A percentile compares a stretch with the other conserved stretches of the same genome.
These are phyloP conservation scores for Vidua macroura DNA, from an alignment of 2,113 vertebrate species.

Conservation along the genomic window DNA sequence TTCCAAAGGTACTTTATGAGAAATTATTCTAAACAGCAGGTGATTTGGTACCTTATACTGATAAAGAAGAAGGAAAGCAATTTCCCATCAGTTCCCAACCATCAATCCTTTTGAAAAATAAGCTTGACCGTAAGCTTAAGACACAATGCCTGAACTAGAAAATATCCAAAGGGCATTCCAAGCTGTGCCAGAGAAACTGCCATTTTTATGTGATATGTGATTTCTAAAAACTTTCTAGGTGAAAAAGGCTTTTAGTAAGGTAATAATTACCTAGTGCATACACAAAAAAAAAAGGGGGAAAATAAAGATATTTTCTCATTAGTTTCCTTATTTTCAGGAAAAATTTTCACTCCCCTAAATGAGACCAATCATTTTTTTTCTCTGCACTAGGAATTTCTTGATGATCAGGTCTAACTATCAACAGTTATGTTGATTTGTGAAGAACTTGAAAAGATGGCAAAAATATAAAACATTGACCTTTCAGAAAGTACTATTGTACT, in stretches of 20 bases:
- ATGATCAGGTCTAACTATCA: background rate
- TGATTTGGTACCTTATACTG: background rate
- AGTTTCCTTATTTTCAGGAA: conserved; percentile 1
- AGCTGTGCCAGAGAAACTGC: background rate
- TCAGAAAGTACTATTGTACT: background rate
- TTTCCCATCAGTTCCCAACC: background rate
- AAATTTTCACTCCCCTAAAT: background rate
- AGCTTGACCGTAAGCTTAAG: background rate
- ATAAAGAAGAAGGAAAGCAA: background rate
- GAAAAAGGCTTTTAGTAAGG: background rate
- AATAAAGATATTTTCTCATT: background rate
- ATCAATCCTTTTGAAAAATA: conserved; percentile 34
- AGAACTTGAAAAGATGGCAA: background rate
- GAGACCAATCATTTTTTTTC: background rate
- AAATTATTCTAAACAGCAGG: conserved; percentile 2
- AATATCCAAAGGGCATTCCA: background rate
- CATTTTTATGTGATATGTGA: background rate
- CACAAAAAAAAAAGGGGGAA: background rate
- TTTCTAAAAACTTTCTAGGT: background rate
- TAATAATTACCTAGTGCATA: background rate
- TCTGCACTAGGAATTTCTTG: background rate
- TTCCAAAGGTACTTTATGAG: background rate
- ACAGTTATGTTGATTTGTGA: background rate
- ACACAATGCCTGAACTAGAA: background rate
- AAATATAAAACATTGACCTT: background rate